phyloP scores from a whole-genome alignment of 1,140 invertebrate species.

The Leptinotarsa lineolata region DNA sequence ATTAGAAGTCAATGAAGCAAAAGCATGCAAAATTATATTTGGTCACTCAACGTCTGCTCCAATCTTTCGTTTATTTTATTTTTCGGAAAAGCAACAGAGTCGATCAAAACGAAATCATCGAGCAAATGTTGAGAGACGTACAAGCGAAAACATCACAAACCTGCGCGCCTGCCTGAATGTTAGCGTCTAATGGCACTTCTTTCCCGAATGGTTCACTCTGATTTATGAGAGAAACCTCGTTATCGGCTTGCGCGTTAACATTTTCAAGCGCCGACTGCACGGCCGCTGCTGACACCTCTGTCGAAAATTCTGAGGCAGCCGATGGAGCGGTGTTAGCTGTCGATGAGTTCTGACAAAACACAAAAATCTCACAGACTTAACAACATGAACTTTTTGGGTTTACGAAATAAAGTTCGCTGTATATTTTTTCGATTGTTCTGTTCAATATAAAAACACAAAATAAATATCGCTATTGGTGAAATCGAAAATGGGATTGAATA shows the following conservation, averaged over 20 bases:
- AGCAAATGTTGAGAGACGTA: neutral
- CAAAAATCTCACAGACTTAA: constrained; percentile 26
- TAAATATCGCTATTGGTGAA: too few relatives aligned
- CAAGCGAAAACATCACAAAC: constrained; percentile 43
- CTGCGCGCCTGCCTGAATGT: constrained; percentile 59
- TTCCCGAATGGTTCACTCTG: constrained; percentile 54
- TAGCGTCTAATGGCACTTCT: constrained; percentile 54
- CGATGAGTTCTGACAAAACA: constrained; percentile 23
- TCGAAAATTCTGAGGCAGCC: constrained; percentile 8
- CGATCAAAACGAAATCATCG: neutral
- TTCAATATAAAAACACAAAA: too few relatives aligned
- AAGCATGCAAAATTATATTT: neutral
- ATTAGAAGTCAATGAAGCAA: neutral
- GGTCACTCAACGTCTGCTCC: neutral
- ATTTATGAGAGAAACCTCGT: constrained; percentile 55
- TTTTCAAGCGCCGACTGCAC: constrained; percentile 36
- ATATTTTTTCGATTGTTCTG: too few relatives aligned
- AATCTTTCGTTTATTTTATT: too few relatives aligned
- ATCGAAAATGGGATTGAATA: too few relatives aligned
- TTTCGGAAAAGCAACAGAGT: too few relatives aligned
- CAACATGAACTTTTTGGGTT: neutral
- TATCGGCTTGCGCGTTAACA: constrained; percentile 44
- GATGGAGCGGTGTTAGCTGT: constrained; percentile 1
- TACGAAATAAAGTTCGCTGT: too few relatives aligned
- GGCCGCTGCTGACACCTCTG: constrained; percentile 35